phyloP scores from a whole-genome alignment of 2,888 invertebrate species.

The Archaeoteleia sp. region DNA sequence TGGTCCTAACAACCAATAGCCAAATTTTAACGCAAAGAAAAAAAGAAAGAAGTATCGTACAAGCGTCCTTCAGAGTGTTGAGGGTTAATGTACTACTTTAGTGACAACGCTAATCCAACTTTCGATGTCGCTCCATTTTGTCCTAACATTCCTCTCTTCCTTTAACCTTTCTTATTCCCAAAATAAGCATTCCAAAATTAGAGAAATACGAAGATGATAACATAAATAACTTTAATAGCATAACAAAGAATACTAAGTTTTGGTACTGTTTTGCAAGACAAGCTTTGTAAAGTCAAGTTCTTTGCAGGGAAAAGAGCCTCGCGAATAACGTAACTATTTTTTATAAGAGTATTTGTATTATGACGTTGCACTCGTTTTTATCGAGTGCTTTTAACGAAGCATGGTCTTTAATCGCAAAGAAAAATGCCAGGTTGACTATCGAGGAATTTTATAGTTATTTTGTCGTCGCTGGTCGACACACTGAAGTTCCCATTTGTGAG shows the following conservation, averaged over 20 bases:
- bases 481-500: slow-evolving; percentile 6
- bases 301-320: background rate
- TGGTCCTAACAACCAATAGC: slow-evolving; percentile 57
- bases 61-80: slow-evolving; percentile 6
- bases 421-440: background rate
- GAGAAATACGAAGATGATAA: background rate
- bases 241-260: too few species aligned
- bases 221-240: too few species aligned
- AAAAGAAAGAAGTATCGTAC: background rate
- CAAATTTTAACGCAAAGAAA: slow-evolving; percentile 39
- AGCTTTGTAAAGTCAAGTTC: background rate
- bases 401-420: background rate
- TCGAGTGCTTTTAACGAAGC: background rate
- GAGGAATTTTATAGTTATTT: slow-evolving; percentile 6
- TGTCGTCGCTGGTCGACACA: slow-evolving; percentile 29
- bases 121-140: slow-evolving; percentile 14
- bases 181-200: background rate
- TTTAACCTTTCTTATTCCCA: background rate
- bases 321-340: background rate
- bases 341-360: too few species aligned
- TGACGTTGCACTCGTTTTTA: background rate
- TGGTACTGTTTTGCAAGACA: too few species aligned
- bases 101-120: slow-evolving; percentile 40
- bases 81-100: background rate
- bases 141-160: slow-evolving; percentile 9